Base-by-base conservation (phyloP, 2,797 vertebrate genomes). In the Alca torda region DNA sequence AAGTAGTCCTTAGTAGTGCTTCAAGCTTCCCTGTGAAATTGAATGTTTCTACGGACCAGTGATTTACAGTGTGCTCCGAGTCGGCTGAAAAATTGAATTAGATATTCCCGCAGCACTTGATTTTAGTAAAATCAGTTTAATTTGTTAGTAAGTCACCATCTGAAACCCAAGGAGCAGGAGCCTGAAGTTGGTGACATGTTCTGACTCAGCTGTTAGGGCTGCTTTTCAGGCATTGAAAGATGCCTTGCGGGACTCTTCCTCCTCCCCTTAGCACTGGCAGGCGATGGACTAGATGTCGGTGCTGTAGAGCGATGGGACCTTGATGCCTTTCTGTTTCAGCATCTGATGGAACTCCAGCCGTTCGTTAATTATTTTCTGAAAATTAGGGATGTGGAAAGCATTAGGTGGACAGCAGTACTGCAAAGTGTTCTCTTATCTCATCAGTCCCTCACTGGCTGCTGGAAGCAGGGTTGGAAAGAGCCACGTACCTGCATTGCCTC, bases 401-500 rank as follows among this genome's bases (percentile, higher is more conserved):
- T 17, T 10, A 46, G 50, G 19, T 13, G 10, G 69, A 37, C 53
- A 37, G 31, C 70, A 51, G 70, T 13, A 3, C 41, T 37, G 46
- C 31, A 4, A 4, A 17, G 24, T 3, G 14, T 28, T 19, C n/a
- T 25, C 31, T n/a, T 15, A 16, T 4, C 54, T 61, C 43, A n/a
- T 15, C 18, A 16, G 26, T 13, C 24, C 41, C 14, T 3, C 21
- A 23, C 24, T 28, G 4, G 31, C 67, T 74, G 48, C 56, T 61
- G 15, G 50, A 15, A 83, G 72, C 39, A 15, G 35, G 11, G 31
- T 28, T 24, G 3, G 15, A 15, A 11, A 16, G 33, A 51, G 50
- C n/a, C 65, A 24, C 4, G 0, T 93, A 98, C 98, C 97, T 98
- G 98, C 93, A 98, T 67, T 16, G 95, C 92, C 7, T 98, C 98